These are phyloP conservation scores for Drosophila borealis DNA, from an alignment of 2,888 invertebrate genomes.

Conservation along the genomic window DNA sequence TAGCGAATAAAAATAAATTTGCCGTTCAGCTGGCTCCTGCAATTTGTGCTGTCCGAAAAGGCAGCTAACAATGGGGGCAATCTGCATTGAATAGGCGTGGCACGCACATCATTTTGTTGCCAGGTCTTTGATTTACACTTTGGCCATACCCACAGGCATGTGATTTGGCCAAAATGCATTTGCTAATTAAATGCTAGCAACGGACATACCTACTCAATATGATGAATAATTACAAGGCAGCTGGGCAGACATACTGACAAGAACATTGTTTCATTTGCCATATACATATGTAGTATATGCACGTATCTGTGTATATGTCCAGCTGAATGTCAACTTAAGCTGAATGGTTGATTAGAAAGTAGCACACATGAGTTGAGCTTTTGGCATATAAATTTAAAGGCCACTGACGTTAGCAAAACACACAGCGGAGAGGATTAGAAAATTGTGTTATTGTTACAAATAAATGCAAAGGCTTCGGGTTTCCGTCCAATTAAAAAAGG, in stretches of 20 bases:
- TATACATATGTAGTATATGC: not conserved
- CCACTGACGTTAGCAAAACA: not conserved
- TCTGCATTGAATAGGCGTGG: slow-evolving; percentile 32
- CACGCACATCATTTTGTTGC: slow-evolving; percentile 3
- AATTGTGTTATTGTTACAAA: not conserved
- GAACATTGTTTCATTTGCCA: too few species aligned
- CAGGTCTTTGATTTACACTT: slow-evolving; percentile 21
- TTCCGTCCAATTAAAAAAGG: not conserved
- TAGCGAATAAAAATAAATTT: slow-evolving; percentile 37
- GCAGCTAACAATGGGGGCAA: slow-evolving; percentile 21
- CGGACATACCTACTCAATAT: slow-evolving; percentile 2
- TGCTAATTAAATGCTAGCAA: slow-evolving; percentile 40
- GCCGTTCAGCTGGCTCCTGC: slow-evolving; percentile 19
- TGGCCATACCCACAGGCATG: slow-evolving; percentile 2
- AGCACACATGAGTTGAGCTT: not conserved
- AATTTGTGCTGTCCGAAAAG: slow-evolving; percentile 15
- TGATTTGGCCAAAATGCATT: slow-evolving; percentile 35
- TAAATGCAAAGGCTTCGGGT: not conserved
- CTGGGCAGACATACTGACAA: not conserved
- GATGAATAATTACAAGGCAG: slow-evolving; percentile 32
- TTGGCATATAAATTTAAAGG: slow-evolving; percentile 3
- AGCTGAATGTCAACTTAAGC: slow-evolving; percentile 14
- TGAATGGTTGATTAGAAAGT: slow-evolving; percentile 5
- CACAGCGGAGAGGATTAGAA: not conserved
- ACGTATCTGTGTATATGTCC: not conserved